Evolutionary conservation across 2,113 vertebrate genomes (phyloP).

Genomic region (Takifugu flavidus): DNA sequence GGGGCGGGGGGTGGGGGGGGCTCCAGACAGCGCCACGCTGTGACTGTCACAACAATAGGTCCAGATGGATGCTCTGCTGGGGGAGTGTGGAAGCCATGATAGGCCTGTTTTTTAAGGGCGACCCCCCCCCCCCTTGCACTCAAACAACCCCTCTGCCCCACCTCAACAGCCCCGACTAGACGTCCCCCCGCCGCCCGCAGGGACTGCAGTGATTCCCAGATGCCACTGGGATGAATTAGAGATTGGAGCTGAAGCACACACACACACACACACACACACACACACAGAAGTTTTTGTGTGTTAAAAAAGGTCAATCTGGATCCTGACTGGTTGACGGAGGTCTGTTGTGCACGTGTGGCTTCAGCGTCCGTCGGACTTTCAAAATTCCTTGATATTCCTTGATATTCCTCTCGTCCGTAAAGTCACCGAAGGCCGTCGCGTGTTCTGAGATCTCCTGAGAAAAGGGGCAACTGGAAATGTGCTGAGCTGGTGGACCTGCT

Average conservation of each 20-base stretch:
- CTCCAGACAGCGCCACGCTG: slow-evolving; percentile 61
- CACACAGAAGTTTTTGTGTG: too few relatives aligned
- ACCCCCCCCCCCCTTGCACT: slow-evolving; percentile 4
- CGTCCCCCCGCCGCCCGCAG: slow-evolving; percentile 9
- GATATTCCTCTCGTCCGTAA: too few relatives aligned
- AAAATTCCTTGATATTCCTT: too few relatives aligned
- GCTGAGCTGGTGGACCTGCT: background rate
- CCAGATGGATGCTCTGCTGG: slow-evolving; percentile 63
- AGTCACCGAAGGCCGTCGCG: too few relatives aligned
- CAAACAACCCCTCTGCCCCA: slow-evolving; percentile 8
- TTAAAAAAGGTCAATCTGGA: too few relatives aligned
- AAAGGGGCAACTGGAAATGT: slow-evolving; percentile 28
- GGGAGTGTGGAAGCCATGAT: slow-evolving; percentile 28
- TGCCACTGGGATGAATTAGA: too few relatives aligned
- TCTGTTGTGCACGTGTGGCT: too few relatives aligned
- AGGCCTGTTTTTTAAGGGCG: slow-evolving; percentile 17
- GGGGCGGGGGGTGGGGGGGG: background rate
- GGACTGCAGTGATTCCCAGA: too few relatives aligned
- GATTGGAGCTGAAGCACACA: too few relatives aligned
- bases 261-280: too few relatives aligned
- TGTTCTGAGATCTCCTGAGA: slow-evolving; percentile 12
- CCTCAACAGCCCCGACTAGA: slow-evolving; percentile 11
- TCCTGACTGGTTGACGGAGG: too few relatives aligned
- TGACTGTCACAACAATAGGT: slow-evolving; percentile 68
- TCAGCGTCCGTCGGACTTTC: too few relatives aligned